A percentile compares a stretch with the other conserved stretches of the same genome.
phyloP scores from a whole-genome alignment of 1,140 invertebrate species.

The Drosophila ironensis region DNA sequence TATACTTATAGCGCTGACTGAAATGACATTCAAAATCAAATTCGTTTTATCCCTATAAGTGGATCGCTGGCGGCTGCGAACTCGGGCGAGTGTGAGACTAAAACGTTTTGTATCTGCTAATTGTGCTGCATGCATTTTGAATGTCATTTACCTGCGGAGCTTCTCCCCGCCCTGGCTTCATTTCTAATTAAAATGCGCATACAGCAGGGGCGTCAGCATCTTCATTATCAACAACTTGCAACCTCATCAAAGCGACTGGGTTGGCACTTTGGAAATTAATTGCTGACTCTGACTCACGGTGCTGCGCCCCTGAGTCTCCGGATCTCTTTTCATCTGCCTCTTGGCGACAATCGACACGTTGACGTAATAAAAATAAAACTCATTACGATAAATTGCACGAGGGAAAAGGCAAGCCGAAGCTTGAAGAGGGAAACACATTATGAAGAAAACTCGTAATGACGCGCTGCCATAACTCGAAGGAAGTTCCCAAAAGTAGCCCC shows the following conservation, averaged over 20 bases:
- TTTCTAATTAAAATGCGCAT: conserved; percentile 71
- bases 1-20: too few species aligned
- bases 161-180: conserved; percentile 7
- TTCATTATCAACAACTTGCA: conserved; percentile 43
- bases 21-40: too few species aligned
- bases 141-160: conserved; percentile 36
- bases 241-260: conserved; percentile 53
- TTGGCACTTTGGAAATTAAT: conserved; percentile 66
- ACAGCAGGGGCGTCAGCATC: conserved; percentile 8
- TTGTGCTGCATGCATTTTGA: conserved; percentile 47
- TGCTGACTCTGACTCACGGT: conserved; percentile 45
- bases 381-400: conserved; percentile 53
- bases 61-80: not conserved
- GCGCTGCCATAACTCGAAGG: conserved; percentile 59
- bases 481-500: conserved; percentile 56
- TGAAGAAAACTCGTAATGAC: not conserved
- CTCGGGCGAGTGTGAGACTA: conserved; percentile 6
- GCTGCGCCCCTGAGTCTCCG: conserved; percentile 5
- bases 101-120: conserved; percentile 47
- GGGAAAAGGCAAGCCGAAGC: conserved; percentile 3
- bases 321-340: conserved; percentile 29
- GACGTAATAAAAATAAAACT: conserved; percentile 64
- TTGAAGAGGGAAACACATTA: not conserved
- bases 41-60: not conserved
- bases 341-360: conserved; percentile 63